Conservation (phyloP, 2,797 vertebrate species). For the Catostomus latipinnis region DNA sequence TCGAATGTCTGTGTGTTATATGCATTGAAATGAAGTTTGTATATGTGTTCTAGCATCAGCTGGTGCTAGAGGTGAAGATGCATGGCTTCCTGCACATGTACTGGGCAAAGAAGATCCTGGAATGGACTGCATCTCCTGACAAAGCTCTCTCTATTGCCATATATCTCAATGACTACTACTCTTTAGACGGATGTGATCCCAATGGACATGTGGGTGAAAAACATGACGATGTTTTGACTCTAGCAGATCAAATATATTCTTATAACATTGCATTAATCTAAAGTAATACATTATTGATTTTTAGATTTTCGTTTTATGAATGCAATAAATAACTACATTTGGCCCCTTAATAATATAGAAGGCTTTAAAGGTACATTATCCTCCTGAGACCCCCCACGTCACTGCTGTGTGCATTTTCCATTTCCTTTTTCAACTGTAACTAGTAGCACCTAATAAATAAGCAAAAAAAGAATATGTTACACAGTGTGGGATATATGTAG, state of each 20-base stretch:
- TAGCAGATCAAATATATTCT: not conserved
- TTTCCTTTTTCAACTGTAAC: no score
- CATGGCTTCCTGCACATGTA: slow-evolving; percentile 92
- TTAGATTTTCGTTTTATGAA: not conserved
- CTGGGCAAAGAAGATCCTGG: slow-evolving; percentile 95
- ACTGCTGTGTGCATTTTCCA: no score
- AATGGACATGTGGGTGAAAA: slow-evolving; percentile 88
- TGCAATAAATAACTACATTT: not conserved
- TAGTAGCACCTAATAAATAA: no score
- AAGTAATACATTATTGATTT: not conserved
- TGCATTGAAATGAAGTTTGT: not conserved
- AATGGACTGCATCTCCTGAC: slow-evolving; percentile 87
- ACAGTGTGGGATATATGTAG: no score
- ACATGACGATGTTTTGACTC: not conserved
- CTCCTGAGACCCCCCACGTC: no score
- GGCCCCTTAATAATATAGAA: not conserved
- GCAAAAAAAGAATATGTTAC: no score
- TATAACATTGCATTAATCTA: not conserved
- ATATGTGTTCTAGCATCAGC: slow-evolving; percentile 67
- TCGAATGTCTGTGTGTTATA: not conserved
- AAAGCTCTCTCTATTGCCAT: slow-evolving; percentile 85
- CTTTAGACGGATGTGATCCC: slow-evolving; percentile 88
- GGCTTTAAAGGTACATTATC: not conserved
- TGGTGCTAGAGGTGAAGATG: slow-evolving; percentile 89
- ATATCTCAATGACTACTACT: slow-evolving; percentile 88